A percentile compares a stretch with the other conserved stretches of the same genome.
Conservation (phyloP, 1,140 invertebrate species). For the Bombus superbus region DNA sequence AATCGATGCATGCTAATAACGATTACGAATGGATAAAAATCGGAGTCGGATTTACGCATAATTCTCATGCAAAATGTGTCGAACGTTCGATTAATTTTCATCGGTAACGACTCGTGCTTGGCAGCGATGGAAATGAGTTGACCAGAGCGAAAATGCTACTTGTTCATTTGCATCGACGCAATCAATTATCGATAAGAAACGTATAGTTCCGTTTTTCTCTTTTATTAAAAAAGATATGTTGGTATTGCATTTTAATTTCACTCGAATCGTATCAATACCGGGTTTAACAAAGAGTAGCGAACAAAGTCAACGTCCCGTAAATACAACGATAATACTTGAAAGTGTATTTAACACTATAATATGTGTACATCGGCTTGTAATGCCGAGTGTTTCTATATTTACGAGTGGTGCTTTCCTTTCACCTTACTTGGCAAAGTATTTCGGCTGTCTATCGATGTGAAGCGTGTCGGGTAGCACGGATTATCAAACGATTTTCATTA, state of each 20-base stretch:
- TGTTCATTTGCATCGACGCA: not conserved
- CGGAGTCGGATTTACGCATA: too few species aligned
- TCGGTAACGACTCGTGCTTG: not conserved
- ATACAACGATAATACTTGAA: slow-evolving; percentile 6
- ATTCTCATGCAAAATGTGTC: too few species aligned
- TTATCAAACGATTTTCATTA: not conserved
- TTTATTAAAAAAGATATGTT: not conserved
- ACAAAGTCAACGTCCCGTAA: slow-evolving; percentile 14
- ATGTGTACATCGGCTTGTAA: not conserved
- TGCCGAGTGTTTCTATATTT: not conserved
- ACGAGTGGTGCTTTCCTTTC: slow-evolving; percentile 16
- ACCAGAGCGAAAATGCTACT: too few species aligned
- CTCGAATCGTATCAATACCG: not conserved
- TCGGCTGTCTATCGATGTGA: not conserved
- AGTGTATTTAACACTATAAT: slow-evolving; percentile 9
- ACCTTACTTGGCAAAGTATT: slow-evolving; percentile 8
- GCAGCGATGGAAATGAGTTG: not conserved
- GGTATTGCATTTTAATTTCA: not conserved
- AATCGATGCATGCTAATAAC: too few species aligned
- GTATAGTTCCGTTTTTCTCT: not conserved
- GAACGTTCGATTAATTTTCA: too few species aligned
- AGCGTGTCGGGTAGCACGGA: not conserved
- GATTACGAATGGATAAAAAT: too few species aligned
- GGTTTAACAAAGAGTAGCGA: not conserved
- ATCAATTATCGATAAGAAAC: not conserved